Evolutionary conservation across 2,888 invertebrate genomes (phyloP).

Genomic region (Athalia rosae): DNA sequence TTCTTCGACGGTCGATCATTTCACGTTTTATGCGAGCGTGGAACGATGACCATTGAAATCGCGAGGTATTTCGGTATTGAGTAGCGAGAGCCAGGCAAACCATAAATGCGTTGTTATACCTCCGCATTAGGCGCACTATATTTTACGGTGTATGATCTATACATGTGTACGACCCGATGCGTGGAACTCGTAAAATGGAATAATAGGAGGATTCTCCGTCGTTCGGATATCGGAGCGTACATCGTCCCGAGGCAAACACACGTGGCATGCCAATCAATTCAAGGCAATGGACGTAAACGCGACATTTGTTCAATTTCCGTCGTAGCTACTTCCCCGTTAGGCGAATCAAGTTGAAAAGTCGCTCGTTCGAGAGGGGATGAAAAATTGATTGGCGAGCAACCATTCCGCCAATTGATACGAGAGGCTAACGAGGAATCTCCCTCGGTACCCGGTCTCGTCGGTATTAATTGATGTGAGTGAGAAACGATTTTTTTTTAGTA

Average conservation of each 20-base stretch:
- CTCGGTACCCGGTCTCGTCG: neutral
- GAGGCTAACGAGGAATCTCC: too few species aligned
- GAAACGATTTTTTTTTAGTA: too few species aligned
- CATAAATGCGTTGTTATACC: neutral
- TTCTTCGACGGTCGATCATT: too few species aligned
- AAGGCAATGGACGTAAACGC: neutral
- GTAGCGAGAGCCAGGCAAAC: constrained; percentile 5
- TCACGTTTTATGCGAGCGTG: neutral
- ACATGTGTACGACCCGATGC: neutral
- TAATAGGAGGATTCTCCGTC: constrained; percentile 15
- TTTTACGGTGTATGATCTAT: constrained; percentile 1
- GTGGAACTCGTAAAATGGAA: constrained; percentile 4
- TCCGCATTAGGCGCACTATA: constrained; percentile 16
- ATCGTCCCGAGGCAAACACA: constrained; percentile 2
- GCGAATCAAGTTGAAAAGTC: neutral
- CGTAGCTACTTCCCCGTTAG: neutral
- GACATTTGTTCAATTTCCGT: neutral
- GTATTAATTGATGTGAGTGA: too few species aligned
- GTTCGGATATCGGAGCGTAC: constrained; percentile 10
- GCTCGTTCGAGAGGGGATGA: neutral
- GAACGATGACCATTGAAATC: neutral
- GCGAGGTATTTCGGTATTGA: constrained; percentile 7
- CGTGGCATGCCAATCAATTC: neutral
- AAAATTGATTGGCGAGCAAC: constrained; percentile 6
- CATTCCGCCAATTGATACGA: neutral